These are phyloP conservation scores for Halictus ligatus DNA, from an alignment of 2,888 invertebrate genomes.

Conservation along the genomic window DNA sequence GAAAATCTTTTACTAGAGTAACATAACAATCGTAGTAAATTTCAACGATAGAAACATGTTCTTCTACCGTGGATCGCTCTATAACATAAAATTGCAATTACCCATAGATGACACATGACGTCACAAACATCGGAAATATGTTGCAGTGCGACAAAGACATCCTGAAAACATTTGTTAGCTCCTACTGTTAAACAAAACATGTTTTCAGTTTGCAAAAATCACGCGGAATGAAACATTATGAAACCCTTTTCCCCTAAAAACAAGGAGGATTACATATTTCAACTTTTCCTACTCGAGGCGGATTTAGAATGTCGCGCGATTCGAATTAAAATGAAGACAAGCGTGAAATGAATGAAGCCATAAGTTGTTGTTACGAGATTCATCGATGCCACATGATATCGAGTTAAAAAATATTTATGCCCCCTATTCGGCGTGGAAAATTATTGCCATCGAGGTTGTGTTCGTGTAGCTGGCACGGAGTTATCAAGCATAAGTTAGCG, in stretches of 20 bases:
- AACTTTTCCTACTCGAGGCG: neutral
- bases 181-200: too few relatives aligned
- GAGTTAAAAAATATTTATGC: neutral
- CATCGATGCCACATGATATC: constrained; percentile 4
- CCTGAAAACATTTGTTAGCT: too few relatives aligned
- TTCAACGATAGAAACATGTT: too few relatives aligned
- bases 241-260: neutral
- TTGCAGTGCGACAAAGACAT: too few relatives aligned
- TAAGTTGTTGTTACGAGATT: neutral
- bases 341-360: neutral
- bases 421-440: neutral
- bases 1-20: too few relatives aligned
- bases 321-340: neutral
- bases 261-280: neutral
- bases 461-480: constrained; percentile 11
- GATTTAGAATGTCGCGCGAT: neutral
- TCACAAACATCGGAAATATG: too few relatives aligned
- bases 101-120: too few relatives aligned
- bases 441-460: neutral
- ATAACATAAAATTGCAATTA: too few relatives aligned
- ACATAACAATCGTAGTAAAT: too few relatives aligned
- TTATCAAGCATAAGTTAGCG: constrained; percentile 27
- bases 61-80: too few relatives aligned
- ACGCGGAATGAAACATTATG: too few relatives aligned
- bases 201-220: too few relatives aligned